Evolutionary conservation across 2,888 invertebrate genomes (phyloP).

Genomic region (Parasteatoda lunata): DNA sequence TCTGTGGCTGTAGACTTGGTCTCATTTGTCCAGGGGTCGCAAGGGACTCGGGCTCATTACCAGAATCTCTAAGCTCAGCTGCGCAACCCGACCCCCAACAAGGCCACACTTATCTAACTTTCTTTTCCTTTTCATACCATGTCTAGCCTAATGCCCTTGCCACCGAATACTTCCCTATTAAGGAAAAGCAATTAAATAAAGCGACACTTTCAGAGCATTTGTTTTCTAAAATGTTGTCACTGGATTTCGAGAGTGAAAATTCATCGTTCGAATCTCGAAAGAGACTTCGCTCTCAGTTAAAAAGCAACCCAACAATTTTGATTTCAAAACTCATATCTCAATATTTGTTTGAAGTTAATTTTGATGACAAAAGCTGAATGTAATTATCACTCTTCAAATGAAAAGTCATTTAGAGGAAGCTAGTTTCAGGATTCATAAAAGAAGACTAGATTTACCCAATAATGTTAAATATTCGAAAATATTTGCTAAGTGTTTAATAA

Average conservation of each 20-base stretch:
- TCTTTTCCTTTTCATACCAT: constrained; percentile 37
- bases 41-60: constrained; percentile 67
- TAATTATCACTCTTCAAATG: too few species aligned
- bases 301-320: too few species aligned
- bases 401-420: too few species aligned
- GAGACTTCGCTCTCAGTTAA: too few species aligned
- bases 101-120: constrained; percentile 57
- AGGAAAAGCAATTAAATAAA: constrained; percentile 51
- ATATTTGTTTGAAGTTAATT: too few species aligned
- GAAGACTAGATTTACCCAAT: too few species aligned
- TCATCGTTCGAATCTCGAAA: not conserved
- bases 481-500: too few species aligned
- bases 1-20: constrained; percentile 64
- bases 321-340: too few species aligned
- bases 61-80: constrained; percentile 68
- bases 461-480: too few species aligned
- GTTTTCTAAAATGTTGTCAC: constrained; percentile 5
- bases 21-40: constrained; percentile 68
- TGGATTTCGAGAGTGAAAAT: not conserved
- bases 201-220: constrained; percentile 4
- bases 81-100: constrained; percentile 44
- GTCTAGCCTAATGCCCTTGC: constrained; percentile 50
- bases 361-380: too few species aligned
- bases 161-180: constrained; percentile 44
- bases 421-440: too few species aligned